These are phyloP conservation scores for Podilymbus podiceps DNA, from an alignment of 2,113 vertebrate species.

Conservation along the genomic window DNA sequence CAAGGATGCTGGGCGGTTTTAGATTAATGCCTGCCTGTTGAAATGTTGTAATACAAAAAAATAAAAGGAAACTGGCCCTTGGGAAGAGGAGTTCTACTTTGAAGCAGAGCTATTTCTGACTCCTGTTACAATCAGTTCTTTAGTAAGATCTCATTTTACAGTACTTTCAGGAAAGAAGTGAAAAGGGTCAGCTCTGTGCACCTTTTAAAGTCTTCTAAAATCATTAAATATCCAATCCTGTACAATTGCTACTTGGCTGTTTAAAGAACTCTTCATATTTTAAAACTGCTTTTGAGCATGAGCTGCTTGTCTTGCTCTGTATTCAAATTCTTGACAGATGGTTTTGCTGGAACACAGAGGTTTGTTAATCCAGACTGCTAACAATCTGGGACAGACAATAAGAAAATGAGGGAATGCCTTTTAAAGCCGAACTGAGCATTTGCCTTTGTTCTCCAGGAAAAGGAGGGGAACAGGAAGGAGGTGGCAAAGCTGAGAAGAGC, in stretches of 20 bases:
- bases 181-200: not conserved
- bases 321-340: not conserved
- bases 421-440: not conserved
- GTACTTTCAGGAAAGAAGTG: not conserved
- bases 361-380: constrained; percentile 4
- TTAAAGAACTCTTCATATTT: not conserved
- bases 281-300: not conserved
- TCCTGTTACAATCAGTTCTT: not conserved
- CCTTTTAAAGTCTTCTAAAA: not conserved
- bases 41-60: not conserved
- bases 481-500: constrained; percentile 83
- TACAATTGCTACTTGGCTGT: not conserved
- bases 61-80: not conserved
- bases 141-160: not conserved
- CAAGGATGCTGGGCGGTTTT: not conserved
- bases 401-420: not conserved
- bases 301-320: not conserved
- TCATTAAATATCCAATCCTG: not conserved
- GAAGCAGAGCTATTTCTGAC: not conserved
- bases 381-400: not conserved
- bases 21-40: not conserved
- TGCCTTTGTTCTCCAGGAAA: constrained; percentile 68
- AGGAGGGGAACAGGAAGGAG: constrained; percentile 78
- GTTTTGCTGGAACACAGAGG: not conserved
- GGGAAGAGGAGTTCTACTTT: not conserved